phyloP scores from a whole-genome alignment of 2,888 invertebrate genomes.

The Lochmaea capreae region DNA sequence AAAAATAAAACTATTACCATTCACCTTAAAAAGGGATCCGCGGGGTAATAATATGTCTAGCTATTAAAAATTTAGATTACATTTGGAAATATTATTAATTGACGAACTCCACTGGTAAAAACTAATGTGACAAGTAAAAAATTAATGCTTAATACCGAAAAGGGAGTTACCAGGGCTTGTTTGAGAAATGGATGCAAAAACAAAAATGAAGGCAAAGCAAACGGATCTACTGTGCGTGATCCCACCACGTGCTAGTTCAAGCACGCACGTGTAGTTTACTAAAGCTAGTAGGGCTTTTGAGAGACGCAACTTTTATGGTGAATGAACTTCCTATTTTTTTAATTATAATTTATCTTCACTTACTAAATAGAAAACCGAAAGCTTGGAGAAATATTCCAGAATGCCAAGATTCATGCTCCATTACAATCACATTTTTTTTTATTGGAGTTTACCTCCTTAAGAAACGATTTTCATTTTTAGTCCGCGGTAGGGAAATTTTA shows the following conservation, averaged over 20 bases:
- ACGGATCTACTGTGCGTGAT: slow-evolving; percentile 47
- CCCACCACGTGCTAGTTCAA: slow-evolving; percentile 45
- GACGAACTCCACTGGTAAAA: slow-evolving; percentile 18
- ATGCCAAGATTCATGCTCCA: no score
- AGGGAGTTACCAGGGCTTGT: slow-evolving; percentile 24
- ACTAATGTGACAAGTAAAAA: slow-evolving; percentile 30
- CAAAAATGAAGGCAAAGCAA: slow-evolving; percentile 37
- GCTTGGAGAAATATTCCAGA: no score
- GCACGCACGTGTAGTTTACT: slow-evolving; percentile 48
- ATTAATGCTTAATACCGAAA: slow-evolving; percentile 20
- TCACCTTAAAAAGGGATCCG: no score
- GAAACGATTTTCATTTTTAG: no score
- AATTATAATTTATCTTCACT: neutral
- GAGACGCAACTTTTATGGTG: slow-evolving; percentile 21
- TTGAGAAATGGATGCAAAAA: slow-evolving; percentile 30
- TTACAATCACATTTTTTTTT: no score
- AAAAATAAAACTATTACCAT: no score
- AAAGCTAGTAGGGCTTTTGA: slow-evolving; percentile 28
- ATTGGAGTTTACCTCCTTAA: no score
- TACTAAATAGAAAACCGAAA: no score
- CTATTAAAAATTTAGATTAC: no score
- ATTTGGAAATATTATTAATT: neutral
- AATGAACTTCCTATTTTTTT: neutral
- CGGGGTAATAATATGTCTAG: no score
- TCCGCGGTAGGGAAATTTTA: no score